Conservation (phyloP, 2,797 vertebrate genomes). For the Sebastes itinus region DNA sequence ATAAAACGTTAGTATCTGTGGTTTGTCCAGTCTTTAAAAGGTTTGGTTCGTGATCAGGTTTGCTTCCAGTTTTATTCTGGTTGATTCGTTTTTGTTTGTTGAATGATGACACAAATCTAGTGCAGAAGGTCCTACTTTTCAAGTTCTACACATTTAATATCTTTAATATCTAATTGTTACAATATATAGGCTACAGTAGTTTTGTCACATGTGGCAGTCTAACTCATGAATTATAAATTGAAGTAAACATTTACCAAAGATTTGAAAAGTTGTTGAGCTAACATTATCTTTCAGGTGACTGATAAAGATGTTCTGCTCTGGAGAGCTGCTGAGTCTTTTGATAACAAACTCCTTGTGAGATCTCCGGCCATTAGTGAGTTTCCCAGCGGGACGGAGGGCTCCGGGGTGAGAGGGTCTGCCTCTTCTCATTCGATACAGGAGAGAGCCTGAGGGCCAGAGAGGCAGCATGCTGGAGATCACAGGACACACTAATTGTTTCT, state of each 20-base stretch:
- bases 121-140: not conserved
- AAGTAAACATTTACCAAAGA: not conserved
- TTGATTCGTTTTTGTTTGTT: not conserved
- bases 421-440: slow-evolving; percentile 52
- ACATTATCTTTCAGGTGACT: not conserved
- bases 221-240: not conserved
- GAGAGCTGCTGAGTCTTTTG: slow-evolving; percentile 41
- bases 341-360: slow-evolving; percentile 57
- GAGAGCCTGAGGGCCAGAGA: slow-evolving; percentile 38
- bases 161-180: not conserved
- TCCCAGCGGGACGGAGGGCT: slow-evolving; percentile 22
- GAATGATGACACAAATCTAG: not conserved
- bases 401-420: slow-evolving; percentile 32
- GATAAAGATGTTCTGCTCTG: slow-evolving; percentile 11
- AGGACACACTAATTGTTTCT: slow-evolving; percentile 61
- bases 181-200: not conserved
- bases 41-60: not conserved
- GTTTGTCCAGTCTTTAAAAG: not conserved
- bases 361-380: slow-evolving; percentile 43
- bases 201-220: not conserved
- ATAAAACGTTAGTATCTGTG: not conserved
- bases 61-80: not conserved
- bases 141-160: not conserved
- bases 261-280: not conserved
- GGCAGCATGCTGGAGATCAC: slow-evolving; percentile 52